These are phyloP conservation scores for Ceratitis capitata DNA, from an alignment of 1,140 invertebrate genomes.

Conservation along the genomic window DNA sequence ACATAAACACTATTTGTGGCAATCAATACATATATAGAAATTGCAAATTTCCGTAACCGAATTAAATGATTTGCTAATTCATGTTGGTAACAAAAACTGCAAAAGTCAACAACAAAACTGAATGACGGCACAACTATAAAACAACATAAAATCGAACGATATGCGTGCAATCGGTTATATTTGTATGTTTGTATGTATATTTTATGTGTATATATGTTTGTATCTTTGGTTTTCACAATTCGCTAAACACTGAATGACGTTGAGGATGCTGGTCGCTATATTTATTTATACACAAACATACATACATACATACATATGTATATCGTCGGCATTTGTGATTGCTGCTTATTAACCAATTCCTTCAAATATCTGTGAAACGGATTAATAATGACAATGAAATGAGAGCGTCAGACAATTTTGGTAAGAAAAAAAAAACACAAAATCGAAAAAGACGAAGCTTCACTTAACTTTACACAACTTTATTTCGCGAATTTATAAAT, in stretches of 20 bases:
- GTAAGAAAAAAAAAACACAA: background rate
- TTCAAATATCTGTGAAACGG: background rate
- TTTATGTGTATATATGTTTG: background rate
- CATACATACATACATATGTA: too few relatives aligned
- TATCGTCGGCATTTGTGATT: background rate
- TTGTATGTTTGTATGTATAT: background rate
- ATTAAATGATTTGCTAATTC: background rate
- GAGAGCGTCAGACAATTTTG: background rate
- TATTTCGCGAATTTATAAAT: background rate
- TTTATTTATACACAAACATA: too few relatives aligned
- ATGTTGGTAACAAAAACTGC: background rate
- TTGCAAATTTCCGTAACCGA: background rate
- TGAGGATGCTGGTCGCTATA: background rate
- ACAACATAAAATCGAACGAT: background rate
- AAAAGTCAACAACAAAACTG: background rate
- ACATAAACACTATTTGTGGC: background rate
- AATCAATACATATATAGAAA: background rate
- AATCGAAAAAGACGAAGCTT: background rate
- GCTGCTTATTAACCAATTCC: background rate
- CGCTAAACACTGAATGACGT: background rate
- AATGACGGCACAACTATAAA: background rate
- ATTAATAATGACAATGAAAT: slow-evolving; percentile 10
- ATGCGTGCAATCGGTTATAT: background rate
- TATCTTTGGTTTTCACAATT: background rate
- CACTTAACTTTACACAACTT: background rate